Evolutionary conservation across 2,797 vertebrate species (phyloP), one percentile per base, ranked within the genome.

Genomic region (Chelidonichthys spinosus): DNA sequence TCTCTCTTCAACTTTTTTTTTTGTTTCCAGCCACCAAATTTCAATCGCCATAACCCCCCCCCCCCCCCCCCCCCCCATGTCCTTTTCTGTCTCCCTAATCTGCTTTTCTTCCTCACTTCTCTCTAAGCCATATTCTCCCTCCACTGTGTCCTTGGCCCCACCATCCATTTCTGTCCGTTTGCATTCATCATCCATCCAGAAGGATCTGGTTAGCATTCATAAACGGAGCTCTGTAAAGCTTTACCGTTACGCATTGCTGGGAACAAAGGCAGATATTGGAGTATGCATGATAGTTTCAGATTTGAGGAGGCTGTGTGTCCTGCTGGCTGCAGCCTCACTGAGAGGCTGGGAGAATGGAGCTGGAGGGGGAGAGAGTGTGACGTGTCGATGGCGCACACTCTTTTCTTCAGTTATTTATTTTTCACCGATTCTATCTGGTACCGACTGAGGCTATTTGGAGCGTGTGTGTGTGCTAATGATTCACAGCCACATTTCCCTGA

Each of bases 401-500:
- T 87, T 81, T 88, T 74, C 71, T 68, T 71, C 73, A 76, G 53
- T 82, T 79, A 81, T 81, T 89, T 84, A 82, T 90, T 91, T 25
- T 87, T 81, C 69, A 82, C 46, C 39, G 9, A 11, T 81, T 85
- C 90, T 80, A 68, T 84, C 82, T 81, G 68, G 73, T 85, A 83
- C 87, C 65, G 65, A 85, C 79, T 79, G 77, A 86, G 73, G 69
- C 84, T 90, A 86, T 91, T 87, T 52, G 67, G 35, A 17, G 44
- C 17, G 44, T 72, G 66, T 78, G 71, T 77, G 69, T 70, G 72
- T 69, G 50, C 72, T 69, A 76, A 78, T 79, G 79, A 73, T 69
- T 83, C 63, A 81, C 67, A 43, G 65, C 35, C 35, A 18, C 55
- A 37, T 69, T 60, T 58, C 46, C 47, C 67, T 43, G 56, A 50